Evolutionary conservation across 1,140 invertebrate species (phyloP), one percentile per base, ranked within the genome.

Genomic region (Zophobas atratus): DNA sequence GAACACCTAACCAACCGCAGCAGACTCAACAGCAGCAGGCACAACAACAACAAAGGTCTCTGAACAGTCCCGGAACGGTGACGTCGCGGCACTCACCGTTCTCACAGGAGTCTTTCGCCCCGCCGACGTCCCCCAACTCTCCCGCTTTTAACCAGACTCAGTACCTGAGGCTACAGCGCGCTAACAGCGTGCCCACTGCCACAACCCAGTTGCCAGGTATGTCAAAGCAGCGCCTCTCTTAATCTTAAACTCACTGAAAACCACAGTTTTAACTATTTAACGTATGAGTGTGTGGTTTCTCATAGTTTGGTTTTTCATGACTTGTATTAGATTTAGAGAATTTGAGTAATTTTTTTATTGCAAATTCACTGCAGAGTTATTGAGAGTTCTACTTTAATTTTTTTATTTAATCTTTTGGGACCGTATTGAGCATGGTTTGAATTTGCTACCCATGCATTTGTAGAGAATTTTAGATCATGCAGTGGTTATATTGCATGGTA

Each of bases 141-240:
- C 85, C 88, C 57, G 85, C 84, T 57, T 86, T 82, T 71, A 85
- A 82, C 78, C 90, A 84, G 87, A 89, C 85, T 84, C 89, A 84
- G 86, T 90, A 90, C 82, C 87, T 91, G 85, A 87, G 92, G 77
- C 84, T 92, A 77, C 92, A 92, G 82, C 89, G 92, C 57, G 88
- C 91, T 74, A 89, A 90, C 49, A 92, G 90, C 82, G 90, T 91
- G 51, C 91, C 92, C 8, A 89, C 91, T 76, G 89, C 91, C 55
- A 92, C 90, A 48, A 91, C 91, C 79, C 92, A 92, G 85, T 87
- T 93, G 86, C 60, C 75, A 67, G 60, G 56, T 76, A 63, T 20
- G 53, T 51, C 2, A 6, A 32, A 53, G 6, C 41, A 34, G 20
- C 1, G 1, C 53, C 5, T 36, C 5, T 53, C 35, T 6, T 36